Conservation (phyloP, 2,888 invertebrate genomes). For the Mesorhabditis belari region DNA sequence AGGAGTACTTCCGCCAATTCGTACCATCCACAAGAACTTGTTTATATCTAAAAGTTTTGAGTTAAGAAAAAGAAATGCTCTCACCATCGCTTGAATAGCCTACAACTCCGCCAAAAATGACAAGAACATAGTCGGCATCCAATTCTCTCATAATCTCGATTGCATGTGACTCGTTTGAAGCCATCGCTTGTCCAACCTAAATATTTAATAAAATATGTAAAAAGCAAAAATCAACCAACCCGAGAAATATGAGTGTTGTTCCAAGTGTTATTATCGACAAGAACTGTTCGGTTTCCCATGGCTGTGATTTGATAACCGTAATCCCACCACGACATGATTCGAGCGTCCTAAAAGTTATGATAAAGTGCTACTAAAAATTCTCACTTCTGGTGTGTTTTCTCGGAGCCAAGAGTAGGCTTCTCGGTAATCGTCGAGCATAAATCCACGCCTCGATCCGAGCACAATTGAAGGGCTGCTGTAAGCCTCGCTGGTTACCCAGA, state of each 20-base stretch:
- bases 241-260: slow-evolving; percentile 97
- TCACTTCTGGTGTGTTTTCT: slow-evolving; percentile 81
- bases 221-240: slow-evolving; percentile 66
- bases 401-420: slow-evolving; percentile 96
- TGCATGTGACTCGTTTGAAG: slow-evolving; percentile 88
- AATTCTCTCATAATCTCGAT: slow-evolving; percentile 95
- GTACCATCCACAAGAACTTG: slow-evolving; percentile 99
- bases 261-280: slow-evolving; percentile 99
- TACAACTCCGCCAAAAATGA: slow-evolving; percentile 95
- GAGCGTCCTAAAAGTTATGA: slow-evolving; percentile 68
- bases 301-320: slow-evolving; percentile 95
- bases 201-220: background rate
- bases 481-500: slow-evolving; percentile 94
- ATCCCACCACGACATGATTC: slow-evolving; percentile 99
- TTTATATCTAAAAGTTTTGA: slow-evolving; percentile 71
- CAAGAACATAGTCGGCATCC: slow-evolving; percentile 93
- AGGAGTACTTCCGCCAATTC: slow-evolving; percentile 89
- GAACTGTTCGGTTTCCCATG: slow-evolving; percentile 94
- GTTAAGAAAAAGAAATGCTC: slow-evolving; percentile 3
- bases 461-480: slow-evolving; percentile 92
- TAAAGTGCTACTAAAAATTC: background rate
- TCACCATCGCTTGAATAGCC: slow-evolving; percentile 90
- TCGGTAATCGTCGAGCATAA: slow-evolving; percentile 97
- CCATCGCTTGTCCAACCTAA: slow-evolving; percentile 68
- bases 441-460: slow-evolving; percentile 57